Conservation (phyloP, 2,888 invertebrate genomes). For the Hemicrepidius hirtus region DNA sequence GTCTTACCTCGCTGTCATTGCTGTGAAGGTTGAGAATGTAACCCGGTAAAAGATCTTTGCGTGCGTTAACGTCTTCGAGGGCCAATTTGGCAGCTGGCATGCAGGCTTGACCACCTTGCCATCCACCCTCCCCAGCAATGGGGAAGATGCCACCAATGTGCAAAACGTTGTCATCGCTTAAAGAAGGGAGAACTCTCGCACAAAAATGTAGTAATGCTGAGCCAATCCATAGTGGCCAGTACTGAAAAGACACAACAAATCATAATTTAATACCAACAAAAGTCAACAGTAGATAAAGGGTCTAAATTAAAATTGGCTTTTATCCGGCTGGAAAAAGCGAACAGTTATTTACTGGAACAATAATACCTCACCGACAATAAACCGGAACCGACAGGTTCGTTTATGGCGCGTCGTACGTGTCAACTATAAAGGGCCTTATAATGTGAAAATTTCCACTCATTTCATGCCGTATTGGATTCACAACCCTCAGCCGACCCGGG, state of each 20-base stretch:
- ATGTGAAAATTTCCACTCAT: slow-evolving; percentile 29
- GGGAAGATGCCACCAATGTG: slow-evolving; percentile 99
- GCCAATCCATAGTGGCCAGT: slow-evolving; percentile 70
- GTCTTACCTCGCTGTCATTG: slow-evolving; percentile 95
- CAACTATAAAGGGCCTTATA: slow-evolving; percentile 26
- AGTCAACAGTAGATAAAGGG: background rate
- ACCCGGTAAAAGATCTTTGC: slow-evolving; percentile 91
- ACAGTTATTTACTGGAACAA: slow-evolving; percentile 23
- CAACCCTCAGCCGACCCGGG: slow-evolving; percentile 23
- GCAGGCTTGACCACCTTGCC: slow-evolving; percentile 99
- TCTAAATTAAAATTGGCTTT: slow-evolving; percentile 16
- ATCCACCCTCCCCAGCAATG: slow-evolving; percentile 95
- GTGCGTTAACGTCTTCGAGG: slow-evolving; percentile 94
- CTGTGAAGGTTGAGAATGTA: slow-evolving; percentile 93
- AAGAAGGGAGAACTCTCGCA: slow-evolving; percentile 56
- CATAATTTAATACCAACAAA: background rate
- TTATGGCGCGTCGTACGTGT: slow-evolving; percentile 23
- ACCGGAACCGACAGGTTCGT: slow-evolving; percentile 28
- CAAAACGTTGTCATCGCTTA: slow-evolving; percentile 79
- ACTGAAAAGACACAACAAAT: slow-evolving; percentile 62
- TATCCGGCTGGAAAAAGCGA: slow-evolving; percentile 10
- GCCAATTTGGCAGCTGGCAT: slow-evolving; percentile 98
- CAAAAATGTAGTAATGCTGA: slow-evolving; percentile 66
- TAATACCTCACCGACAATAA: slow-evolving; percentile 26
- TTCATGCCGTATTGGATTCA: slow-evolving; percentile 31